A percentile compares a stretch with the other conserved stretches of the same genome.
Evolutionary conservation across 2,888 invertebrate species (phyloP).

Genomic region (Sarcophaga rosellei): DNA sequence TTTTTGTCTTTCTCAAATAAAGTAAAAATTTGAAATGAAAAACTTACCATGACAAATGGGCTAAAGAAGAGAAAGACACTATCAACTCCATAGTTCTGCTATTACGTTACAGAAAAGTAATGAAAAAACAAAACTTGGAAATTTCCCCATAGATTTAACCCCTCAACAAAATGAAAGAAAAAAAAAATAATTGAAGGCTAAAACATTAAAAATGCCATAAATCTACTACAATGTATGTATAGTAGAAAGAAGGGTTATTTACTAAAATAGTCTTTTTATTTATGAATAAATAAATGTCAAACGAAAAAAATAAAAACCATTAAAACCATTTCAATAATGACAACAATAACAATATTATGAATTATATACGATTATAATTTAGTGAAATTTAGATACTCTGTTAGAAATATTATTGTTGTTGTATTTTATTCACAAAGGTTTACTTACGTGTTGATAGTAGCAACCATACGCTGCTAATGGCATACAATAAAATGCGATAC

Average conservation of each 20-base stretch:
- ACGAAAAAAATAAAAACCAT: slow-evolving; percentile 26
- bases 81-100: too few relatives aligned
- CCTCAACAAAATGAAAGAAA: background rate
- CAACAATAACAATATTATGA: background rate
- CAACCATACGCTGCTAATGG: background rate
- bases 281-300: slow-evolving; percentile 23
- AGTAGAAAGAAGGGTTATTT: background rate
- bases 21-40: too few relatives aligned
- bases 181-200: background rate
- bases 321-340: slow-evolving; percentile 46
- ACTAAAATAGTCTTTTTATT: slow-evolving; percentile 21
- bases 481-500: background rate
- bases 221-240: background rate
- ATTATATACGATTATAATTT: background rate
- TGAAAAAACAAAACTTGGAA: background rate
- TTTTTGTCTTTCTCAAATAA: too few relatives aligned
- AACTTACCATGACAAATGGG: too few relatives aligned
- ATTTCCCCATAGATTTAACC: background rate
- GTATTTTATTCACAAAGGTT: background rate
- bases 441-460: background rate
- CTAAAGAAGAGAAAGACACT: too few relatives aligned
- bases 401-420: too few relatives aligned
- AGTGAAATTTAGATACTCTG: too few relatives aligned
- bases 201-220: background rate
- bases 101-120: background rate